These are phyloP conservation scores for Salmo trutta DNA, from an alignment of 2,797 vertebrate species.

Conservation along the genomic window DNA sequence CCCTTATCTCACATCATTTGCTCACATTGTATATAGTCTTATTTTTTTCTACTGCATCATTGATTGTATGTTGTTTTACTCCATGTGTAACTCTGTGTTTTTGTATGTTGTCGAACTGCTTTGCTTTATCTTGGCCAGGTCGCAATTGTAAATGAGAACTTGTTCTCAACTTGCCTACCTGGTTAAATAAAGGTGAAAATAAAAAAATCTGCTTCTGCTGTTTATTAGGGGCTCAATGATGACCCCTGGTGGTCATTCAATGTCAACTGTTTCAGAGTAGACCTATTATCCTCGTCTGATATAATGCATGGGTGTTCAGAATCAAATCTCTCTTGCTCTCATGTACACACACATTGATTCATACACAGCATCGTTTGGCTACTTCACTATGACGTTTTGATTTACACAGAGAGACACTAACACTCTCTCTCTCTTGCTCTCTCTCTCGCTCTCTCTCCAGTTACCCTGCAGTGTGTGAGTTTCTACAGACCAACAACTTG, in stretches of 20 bases:
- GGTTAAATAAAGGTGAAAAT: too few relatives aligned
- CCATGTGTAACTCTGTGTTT: too few relatives aligned
- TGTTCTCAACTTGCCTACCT: too few relatives aligned
- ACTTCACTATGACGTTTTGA: slow-evolving; percentile 34
- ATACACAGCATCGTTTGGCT: slow-evolving; percentile 50
- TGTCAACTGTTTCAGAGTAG: neutral
- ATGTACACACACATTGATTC: slow-evolving; percentile 21
- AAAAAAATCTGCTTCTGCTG: slow-evolving; percentile 13
- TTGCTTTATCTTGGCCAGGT: too few relatives aligned
- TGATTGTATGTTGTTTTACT: too few relatives aligned
- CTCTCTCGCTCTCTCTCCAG: slow-evolving; percentile 63
- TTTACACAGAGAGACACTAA: slow-evolving; percentile 7
- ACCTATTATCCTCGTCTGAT: neutral
- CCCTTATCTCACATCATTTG: too few relatives aligned
- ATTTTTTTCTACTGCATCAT: too few relatives aligned
- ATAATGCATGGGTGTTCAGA: too few relatives aligned
- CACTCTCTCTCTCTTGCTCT: slow-evolving; percentile 25
- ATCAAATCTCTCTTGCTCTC: slow-evolving; percentile 10
- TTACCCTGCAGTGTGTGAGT: slow-evolving; percentile 97
- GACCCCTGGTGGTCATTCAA: slow-evolving; percentile 53
- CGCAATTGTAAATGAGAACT: too few relatives aligned
- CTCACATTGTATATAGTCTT: too few relatives aligned
- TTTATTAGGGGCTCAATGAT: slow-evolving; percentile 19
- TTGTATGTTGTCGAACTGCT: too few relatives aligned
- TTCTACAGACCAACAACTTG: slow-evolving; percentile 98